Conservation (phyloP, 1,140 invertebrate genomes). For the Coenobita brevimanus region DNA sequence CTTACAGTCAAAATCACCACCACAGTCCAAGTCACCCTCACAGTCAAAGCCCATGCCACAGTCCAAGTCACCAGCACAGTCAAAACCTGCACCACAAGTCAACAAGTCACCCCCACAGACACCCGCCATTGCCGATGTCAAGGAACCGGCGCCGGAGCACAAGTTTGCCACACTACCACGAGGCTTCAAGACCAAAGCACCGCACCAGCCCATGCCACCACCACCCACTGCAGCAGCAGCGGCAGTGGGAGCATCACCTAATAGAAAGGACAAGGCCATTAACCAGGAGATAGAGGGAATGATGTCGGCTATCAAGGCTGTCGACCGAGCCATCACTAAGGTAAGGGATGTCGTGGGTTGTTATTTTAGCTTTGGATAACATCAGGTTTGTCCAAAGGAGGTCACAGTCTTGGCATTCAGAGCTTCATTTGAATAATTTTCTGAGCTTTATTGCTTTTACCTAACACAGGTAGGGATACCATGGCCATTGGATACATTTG, state of each 20-base stretch:
- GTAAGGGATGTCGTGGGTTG: no score
- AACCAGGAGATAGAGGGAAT: conserved; percentile 60
- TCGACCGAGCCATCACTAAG: conserved; percentile 63
- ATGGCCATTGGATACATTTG: no score
- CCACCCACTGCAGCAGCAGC: neutral
- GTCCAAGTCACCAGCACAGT: neutral
- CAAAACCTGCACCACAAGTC: neutral
- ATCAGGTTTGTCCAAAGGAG: neutral
- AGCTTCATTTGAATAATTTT: no score
- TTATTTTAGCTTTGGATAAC: neutral
- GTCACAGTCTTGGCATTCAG: no score
- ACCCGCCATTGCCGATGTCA: conserved; percentile 1
- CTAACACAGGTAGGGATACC: no score
- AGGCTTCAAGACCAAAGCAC: conserved; percentile 65
- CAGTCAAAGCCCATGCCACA: conserved; percentile 21
- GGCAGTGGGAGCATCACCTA: neutral
- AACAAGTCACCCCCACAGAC: neutral
- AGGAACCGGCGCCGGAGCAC: conserved; percentile 39
- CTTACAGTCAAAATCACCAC: no score
- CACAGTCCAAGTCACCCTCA: conserved; percentile 31
- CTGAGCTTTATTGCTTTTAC: neutral
- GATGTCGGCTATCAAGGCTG: conserved; percentile 65
- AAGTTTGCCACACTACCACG: conserved; percentile 67
- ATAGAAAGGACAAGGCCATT: conserved; percentile 26
- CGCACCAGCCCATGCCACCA: conserved; percentile 13